Percentiles rank a stretch among this genome's conserved stretches.
phyloP scores from a whole-genome alignment of 2,888 invertebrate species.

The Standfussiana lucernea region DNA sequence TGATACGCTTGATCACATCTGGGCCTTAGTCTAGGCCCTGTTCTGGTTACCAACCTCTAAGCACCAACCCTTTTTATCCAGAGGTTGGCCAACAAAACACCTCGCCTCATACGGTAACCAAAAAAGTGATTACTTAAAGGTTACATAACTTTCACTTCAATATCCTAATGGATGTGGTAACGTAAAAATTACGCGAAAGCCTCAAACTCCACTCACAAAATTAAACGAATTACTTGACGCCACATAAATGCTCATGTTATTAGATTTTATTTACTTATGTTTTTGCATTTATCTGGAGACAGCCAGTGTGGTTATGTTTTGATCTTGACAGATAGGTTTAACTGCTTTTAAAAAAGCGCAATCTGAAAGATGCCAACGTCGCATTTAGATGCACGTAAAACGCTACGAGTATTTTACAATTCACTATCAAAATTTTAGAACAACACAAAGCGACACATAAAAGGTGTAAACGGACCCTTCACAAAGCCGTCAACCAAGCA shows the following conservation, averaged over 20 bases:
- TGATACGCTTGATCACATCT: too few species aligned
- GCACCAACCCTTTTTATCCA: background rate
- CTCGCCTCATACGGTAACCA: slow-evolving; percentile 9
- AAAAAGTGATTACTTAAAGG: slow-evolving; percentile 52
- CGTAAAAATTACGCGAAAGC: slow-evolving; percentile 45
- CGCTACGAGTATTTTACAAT: background rate
- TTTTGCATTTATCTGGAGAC: background rate
- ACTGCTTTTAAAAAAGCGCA: background rate
- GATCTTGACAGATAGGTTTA: background rate
- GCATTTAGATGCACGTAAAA: background rate
- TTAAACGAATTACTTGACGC: slow-evolving; percentile 44
- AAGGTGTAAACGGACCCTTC: background rate
- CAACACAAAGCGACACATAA: background rate
- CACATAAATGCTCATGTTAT: slow-evolving; percentile 6
- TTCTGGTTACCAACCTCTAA: background rate
- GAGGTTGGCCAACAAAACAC: slow-evolving; percentile 10
- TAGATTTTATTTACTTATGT: slow-evolving; percentile 4
- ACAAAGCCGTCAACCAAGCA: background rate
- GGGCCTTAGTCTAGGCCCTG: background rate
- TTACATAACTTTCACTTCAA: slow-evolving; percentile 46
- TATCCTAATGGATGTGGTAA: slow-evolving; percentile 53
- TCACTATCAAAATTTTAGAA: background rate
- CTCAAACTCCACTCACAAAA: slow-evolving; percentile 41
- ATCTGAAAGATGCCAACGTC: background rate
- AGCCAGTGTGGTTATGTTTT: background rate